Conservation (phyloP, 2,113 vertebrate genomes). For the Oryctolagus cuniculus region DNA sequence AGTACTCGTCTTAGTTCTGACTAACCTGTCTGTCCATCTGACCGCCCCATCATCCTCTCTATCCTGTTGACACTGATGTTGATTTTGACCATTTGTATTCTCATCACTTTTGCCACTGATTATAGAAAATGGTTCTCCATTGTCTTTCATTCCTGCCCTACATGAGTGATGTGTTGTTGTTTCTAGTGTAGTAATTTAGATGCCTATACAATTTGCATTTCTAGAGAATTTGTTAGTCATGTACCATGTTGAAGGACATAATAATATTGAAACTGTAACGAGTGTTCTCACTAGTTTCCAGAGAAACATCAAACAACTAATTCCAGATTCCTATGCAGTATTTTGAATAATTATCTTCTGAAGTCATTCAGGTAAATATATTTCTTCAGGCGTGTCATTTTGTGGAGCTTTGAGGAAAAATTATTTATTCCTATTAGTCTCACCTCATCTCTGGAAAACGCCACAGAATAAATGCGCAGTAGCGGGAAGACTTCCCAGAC, state of each 20-base stretch:
- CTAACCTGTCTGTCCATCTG: background rate
- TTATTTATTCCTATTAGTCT: conserved; percentile 37
- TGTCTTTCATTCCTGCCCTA: background rate
- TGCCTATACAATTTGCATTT: background rate
- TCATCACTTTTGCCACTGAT: background rate
- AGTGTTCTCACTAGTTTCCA: background rate
- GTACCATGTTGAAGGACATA: conserved; percentile 30
- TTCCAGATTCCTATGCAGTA: background rate
- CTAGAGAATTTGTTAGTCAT: background rate
- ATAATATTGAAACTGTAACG: background rate
- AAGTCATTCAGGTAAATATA: background rate
- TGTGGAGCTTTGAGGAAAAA: background rate
- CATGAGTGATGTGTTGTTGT: background rate
- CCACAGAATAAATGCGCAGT: background rate
- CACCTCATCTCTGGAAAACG: background rate
- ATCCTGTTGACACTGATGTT: background rate
- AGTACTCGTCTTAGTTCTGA: background rate
- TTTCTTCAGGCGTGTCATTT: conserved; percentile 15
- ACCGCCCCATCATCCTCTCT: background rate
- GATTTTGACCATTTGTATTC: conserved; percentile 25
- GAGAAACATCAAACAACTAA: background rate
- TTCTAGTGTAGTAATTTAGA: conserved; percentile 8
- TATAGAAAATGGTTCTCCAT: background rate
- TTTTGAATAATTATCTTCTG: background rate
- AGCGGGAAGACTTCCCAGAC: background rate